These are phyloP conservation scores for Corythornis vintsioides DNA, from an alignment of 2,113 vertebrate genomes.

Conservation along the genomic window DNA sequence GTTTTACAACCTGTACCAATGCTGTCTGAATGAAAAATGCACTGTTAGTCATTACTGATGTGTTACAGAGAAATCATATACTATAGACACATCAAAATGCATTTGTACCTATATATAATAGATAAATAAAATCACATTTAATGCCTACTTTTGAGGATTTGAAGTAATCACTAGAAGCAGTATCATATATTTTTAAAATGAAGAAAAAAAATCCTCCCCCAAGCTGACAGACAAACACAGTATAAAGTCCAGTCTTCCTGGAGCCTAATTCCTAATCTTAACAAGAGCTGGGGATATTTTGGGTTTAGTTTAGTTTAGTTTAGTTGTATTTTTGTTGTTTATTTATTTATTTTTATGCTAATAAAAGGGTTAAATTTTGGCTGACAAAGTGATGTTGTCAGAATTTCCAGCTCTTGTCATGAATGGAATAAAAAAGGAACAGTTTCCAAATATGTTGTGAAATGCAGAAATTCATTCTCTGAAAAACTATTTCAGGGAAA, in stretches of 20 bases:
- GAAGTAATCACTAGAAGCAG: background rate
- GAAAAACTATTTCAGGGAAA: background rate
- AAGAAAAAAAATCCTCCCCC: rapidly evolving
- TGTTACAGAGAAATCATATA: background rate
- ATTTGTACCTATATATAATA: background rate
- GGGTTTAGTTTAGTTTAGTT: background rate
- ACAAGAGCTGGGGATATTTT: background rate
- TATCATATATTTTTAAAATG: background rate
- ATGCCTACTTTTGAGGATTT: background rate
- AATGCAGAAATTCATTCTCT: background rate
- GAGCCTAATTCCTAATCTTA: background rate
- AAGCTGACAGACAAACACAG: background rate
- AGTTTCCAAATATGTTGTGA: background rate
- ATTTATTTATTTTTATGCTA: background rate
- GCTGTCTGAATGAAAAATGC: background rate
- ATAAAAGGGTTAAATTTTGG: background rate
- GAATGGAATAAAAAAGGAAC: background rate
- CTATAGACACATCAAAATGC: background rate
- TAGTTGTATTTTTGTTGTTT: no score
- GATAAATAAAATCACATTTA: background rate
- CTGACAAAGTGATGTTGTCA: background rate
- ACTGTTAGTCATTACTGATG: background rate
- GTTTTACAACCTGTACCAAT: background rate
- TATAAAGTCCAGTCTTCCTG: background rate
- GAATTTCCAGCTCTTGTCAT: background rate